A percentile compares a stretch with the other conserved stretches of the same genome.
These are phyloP conservation scores for Callithrix jacchus DNA, from an alignment of 2,113 vertebrate species.

Conservation along the genomic window DNA sequence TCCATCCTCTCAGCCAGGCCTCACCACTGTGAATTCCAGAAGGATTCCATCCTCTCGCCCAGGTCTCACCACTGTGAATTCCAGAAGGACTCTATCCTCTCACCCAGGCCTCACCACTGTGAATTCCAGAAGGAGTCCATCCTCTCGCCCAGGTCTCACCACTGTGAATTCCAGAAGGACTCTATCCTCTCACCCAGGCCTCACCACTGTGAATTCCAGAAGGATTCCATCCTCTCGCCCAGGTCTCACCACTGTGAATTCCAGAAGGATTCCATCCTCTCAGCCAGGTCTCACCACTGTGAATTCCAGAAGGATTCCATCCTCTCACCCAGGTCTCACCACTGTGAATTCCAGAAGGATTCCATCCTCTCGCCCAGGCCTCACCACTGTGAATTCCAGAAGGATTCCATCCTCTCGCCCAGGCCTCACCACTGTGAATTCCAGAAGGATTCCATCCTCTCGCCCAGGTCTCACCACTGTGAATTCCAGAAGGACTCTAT, in stretches of 20 bases:
- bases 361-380: background rate
- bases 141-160: background rate
- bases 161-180: background rate
- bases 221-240: background rate
- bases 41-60: background rate
- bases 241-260: no score
- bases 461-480: background rate
- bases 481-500: background rate
- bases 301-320: background rate
- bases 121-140: background rate
- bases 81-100: background rate
- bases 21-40: background rate
- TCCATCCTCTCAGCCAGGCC: background rate
- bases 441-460: background rate
- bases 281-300: background rate
- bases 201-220: background rate
- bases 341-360: background rate
- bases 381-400: background rate
- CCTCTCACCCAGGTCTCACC: background rate
- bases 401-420: background rate
- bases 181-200: background rate
- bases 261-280: background rate
- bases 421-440: no score
- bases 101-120: background rate
- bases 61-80: no score